phyloP scores from a whole-genome alignment of 2,797 vertebrate genomes.

The Sebastes dallii region DNA sequence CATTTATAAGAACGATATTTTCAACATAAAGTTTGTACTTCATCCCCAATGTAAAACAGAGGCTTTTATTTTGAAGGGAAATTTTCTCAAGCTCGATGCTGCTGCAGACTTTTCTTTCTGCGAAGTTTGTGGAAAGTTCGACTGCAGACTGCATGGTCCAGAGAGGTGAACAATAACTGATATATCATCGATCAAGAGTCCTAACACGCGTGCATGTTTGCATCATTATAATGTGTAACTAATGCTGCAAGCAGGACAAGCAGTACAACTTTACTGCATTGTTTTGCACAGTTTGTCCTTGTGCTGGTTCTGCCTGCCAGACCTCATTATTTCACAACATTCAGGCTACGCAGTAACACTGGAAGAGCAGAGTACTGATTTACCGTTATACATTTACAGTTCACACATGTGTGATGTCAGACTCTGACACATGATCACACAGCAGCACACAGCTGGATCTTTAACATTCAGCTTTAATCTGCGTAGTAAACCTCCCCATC shows the following conservation, averaged over 20 bases:
- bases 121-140: neutral
- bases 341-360: neutral
- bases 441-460: neutral
- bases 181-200: neutral
- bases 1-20: neutral
- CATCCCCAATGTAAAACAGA: no score
- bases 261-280: neutral
- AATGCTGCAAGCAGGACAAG: accelerated
- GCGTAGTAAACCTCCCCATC: neutral
- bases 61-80: neutral
- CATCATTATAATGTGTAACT: neutral
- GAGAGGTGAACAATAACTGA: neutral
- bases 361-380: neutral
- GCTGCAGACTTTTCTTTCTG: neutral
- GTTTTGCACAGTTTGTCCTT: neutral
- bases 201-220: neutral
- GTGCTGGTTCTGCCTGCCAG: neutral
- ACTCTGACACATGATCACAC: neutral
- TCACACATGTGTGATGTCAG: neutral
- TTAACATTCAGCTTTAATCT: neutral
- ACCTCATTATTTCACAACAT: neutral
- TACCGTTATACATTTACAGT: neutral
- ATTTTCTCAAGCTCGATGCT: neutral
- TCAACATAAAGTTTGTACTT: neutral
- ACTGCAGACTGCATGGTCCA: neutral